Base-by-base conservation (phyloP, 1,140 invertebrate species). In the Tribolium madens region DNA sequence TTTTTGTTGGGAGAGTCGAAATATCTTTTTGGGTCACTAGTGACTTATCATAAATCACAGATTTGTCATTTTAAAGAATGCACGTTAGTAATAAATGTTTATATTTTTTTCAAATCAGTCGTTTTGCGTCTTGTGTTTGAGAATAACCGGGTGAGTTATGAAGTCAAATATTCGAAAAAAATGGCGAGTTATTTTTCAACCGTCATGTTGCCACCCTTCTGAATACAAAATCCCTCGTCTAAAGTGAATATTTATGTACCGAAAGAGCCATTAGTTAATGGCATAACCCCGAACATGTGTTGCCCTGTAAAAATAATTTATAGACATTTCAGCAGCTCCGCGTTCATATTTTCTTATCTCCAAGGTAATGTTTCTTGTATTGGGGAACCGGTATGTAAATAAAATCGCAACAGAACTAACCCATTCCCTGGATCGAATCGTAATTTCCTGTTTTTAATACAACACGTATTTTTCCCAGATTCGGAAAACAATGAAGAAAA, bases 301-400 rank as follows among this genome's bases (percentile, higher is more conserved):
- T 64, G 21, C 57, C n/a, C 9, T 14, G 26, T 57, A 64, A 64
- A 64, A 64, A 64, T 64, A 64, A 64, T 64, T 64, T 64, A 64
- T 31, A 18, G 21, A 9, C 4, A 10, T 14, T 64, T 33, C 14
- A 1, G 21, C 2, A 18, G 21, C 21, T 26, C 21, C 57, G 21
- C 57, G 53, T 64, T n/a, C 57, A 64, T 64, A 64, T 64, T 64
- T 64, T 64, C 57, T 64, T 64, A 64, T 64, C 57, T 64, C 57
- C 26, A 64, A 64, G 57, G 57, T 64, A 64, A 64, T 64, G 57
- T 64, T 64, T 64, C 57, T 64, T 64, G 57, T 33, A 64, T 64
- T 33, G 26, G 2, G 21, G 21, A 3, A n/a, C 26, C 18, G 7
- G 4, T 57, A 64, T 64, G 57, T 64, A 64, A 64, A 64, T 64